These are phyloP conservation scores for Galbula dea DNA, from an alignment of 2,113 vertebrate species.

Conservation along the genomic window DNA sequence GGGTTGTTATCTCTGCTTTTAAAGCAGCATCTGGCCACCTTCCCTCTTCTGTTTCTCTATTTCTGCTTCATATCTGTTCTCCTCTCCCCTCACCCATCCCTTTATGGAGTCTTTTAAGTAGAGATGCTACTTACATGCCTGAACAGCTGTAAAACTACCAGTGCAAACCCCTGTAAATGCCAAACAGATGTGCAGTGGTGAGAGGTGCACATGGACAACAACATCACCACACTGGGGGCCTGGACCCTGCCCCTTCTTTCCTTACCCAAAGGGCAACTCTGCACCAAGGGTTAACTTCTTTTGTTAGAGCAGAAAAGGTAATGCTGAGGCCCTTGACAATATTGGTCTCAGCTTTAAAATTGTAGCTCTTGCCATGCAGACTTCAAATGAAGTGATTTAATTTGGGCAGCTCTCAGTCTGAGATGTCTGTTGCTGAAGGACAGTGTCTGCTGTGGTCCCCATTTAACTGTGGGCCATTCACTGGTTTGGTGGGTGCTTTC, in stretches of 20 bases:
- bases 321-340: not conserved
- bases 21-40: not conserved
- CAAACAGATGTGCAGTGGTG: constrained; percentile 5
- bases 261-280: not conserved
- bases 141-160: constrained; percentile 51
- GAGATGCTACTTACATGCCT: constrained; percentile 39
- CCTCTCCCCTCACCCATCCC: not conserved
- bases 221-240: not conserved
- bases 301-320: not conserved
- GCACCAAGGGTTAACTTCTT: not conserved
- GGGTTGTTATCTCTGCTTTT: not conserved
- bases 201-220: not conserved
- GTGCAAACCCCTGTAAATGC: constrained; percentile 27
- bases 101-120: constrained; percentile 17
- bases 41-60: not conserved
- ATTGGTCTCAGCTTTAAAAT: not conserved
- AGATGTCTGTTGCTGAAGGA: not conserved
- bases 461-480: not conserved
- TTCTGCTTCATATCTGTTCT: not conserved
- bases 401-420: no score
- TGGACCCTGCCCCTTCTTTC: not conserved
- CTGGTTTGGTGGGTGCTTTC: not conserved
- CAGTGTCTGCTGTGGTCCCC: not conserved
- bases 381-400: not conserved
- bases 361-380: not conserved